Base-by-base conservation (phyloP, 1,140 invertebrate genomes). In the Drosophila lacertosa region DNA sequence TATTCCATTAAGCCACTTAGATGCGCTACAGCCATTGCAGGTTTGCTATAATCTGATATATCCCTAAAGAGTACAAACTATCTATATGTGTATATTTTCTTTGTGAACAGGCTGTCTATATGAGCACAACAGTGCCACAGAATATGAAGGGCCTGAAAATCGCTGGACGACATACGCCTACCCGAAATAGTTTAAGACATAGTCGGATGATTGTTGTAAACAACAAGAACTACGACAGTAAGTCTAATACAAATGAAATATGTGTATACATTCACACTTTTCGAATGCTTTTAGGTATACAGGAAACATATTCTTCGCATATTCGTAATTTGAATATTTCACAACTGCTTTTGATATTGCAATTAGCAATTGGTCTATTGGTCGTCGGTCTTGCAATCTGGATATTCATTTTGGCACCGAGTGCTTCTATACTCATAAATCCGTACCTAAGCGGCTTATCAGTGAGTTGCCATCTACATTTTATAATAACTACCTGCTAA, bases 71-170 rank as follows among this genome's bases (percentile, higher is more conserved):
- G n/a, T n/a, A n/a, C n/a, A n/a, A n/a, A n/a, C n/a, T n/a, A n/a
- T n/a, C n/a, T 22, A 22, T 22, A 22, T 22, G 20, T 22, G 4
- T 22, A 22, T 22, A 22, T 22, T 22, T 4, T 29, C 9, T 7
- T 9, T 7, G 26, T 29, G 7, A 3, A 29, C 24, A 89, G 90
- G 81, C 89, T 11, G 90, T 91, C 7, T 91, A 91, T 37, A 91
- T 95, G 89, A 93, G 92, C 60, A 95, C 95, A 16, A 95, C 95
- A 2, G 94, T 95, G 51, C 95, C 95, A 39, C 94, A 94, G 88
- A 95, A 94, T 91, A 92, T 95, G 64, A 93, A 94, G 18, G 93
- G 92, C 18, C 92, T 92, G 57, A 93, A 93, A 89, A 93, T 95
- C 65, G 93, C 93, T 22, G 93, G 93, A 16, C 91, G 94, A 74